Evolutionary conservation across 2,113 vertebrate genomes (phyloP).

Genomic region (Gopherus flavomarginatus): DNA sequence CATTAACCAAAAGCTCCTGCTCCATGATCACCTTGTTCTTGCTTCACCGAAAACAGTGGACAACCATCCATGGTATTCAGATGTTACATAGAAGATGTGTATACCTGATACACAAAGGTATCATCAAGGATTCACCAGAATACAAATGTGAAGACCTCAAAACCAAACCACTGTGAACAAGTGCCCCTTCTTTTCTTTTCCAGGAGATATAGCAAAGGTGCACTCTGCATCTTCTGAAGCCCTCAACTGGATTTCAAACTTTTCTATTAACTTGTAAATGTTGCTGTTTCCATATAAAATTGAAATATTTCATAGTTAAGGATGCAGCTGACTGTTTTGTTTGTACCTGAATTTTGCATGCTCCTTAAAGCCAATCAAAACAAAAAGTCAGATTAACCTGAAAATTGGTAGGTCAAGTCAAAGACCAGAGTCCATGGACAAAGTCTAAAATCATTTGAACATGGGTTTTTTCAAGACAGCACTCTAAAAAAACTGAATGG

Average conservation of each 20-base stretch:
- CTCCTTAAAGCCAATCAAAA: not conserved
- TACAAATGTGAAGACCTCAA: not conserved
- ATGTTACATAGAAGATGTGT: not conserved
- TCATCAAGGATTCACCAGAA: not conserved
- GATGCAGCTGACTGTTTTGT: not conserved
- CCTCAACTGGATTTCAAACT: not conserved
- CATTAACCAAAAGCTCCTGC: no score
- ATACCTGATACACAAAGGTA: not conserved
- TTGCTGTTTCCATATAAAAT: not conserved
- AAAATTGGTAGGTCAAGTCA: not conserved
- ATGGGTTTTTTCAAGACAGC: not conserved
- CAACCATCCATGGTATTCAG: not conserved
- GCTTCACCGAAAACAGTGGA: not conserved
- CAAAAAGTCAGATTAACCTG: not conserved
- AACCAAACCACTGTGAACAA: not conserved
- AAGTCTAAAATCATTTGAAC: not conserved
- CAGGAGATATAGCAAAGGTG: not conserved
- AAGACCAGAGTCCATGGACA: not conserved
- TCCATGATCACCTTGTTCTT: not conserved
- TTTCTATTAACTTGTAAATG: not conserved
- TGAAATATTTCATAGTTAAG: not conserved
- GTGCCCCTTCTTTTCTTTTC: not conserved
- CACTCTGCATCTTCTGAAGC: not conserved
- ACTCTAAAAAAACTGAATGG: not conserved
- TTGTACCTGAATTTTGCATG: not conserved